Conservation (phyloP, 2,797 vertebrate species). For the Anabacerthia variegaticeps region DNA sequence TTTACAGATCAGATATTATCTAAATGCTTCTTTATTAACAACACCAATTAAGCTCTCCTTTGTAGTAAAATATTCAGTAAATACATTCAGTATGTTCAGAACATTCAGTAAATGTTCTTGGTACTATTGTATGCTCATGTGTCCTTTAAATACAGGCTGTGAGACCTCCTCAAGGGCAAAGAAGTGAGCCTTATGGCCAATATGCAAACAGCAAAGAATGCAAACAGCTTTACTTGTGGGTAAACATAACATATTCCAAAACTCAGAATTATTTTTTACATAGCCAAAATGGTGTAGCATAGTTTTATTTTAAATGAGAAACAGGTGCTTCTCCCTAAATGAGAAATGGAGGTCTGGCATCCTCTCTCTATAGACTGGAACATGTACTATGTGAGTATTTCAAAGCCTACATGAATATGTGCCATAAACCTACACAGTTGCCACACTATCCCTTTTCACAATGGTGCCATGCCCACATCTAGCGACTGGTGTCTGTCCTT, state of each 20-base stretch:
- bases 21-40: background rate
- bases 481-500: background rate
- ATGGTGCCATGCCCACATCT: rapidly evolving
- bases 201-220: background rate
- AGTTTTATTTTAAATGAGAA: background rate
- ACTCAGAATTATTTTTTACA: background rate
- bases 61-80: background rate
- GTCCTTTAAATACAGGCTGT: background rate
- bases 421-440: rapidly evolving
- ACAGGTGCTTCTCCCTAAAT: background rate
- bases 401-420: background rate
- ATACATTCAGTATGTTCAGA: background rate
- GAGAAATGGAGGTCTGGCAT: background rate
- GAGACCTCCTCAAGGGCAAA: background rate
- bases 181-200: background rate
- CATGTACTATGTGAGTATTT: background rate
- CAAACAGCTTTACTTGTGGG: background rate
- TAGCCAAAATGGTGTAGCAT: background rate
- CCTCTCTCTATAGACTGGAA: background rate
- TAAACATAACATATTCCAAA: background rate
- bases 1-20: background rate
- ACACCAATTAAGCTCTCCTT: background rate
- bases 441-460: background rate
- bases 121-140: background rate
- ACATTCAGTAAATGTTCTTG: background rate